Base-by-base conservation (phyloP, 2,888 invertebrate genomes). In the Metellina segmentata region DNA sequence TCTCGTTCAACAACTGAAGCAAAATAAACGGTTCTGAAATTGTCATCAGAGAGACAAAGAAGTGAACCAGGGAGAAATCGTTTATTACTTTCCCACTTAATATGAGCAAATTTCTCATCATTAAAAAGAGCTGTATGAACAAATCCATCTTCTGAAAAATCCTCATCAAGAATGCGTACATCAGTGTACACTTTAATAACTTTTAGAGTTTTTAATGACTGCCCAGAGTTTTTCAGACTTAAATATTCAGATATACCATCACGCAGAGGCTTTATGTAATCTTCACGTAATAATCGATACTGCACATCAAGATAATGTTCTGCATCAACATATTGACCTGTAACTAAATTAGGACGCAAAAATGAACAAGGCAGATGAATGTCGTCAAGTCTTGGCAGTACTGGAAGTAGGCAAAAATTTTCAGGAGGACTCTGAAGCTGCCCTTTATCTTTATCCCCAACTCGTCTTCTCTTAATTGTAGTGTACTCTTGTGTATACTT, bases 241-340 rank as follows among this genome's bases (percentile, higher is more conserved):
- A 95, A 94, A 94, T 96, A 96, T 94, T 96, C 95, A 93, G 94
- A 94, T 94, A 97, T 96, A 92, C 97, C 97, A 94, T 96, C 96
- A 53, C 97, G 95, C 49, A 98, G 94, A 0, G 98, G 97, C 20
- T 96, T 95, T 70, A 97, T 96, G 94, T 97, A 97, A 95, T 98
- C 98, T 95, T 98, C 97, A 69, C 97, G 95, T 82, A 98, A 94
- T 70, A 98, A 95, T 70, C 97, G 96, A 94, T 97, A 97, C 93
- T 98, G 98, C 19, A 97, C 95, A 93, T 97, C 97, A 48, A 98
- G 95, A 94, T 98, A 98, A 94, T 97, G 96, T 78, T 96, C 96
- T 0, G 97, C 95, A 94, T 95, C 95, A 0, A 95, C 94, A 94
- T 97, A 98, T 0, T 96, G 95, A 16, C 97, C 97, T 78, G 96